Percentiles rank a stretch among this genome's conserved stretches.
Evolutionary conservation across 2,113 vertebrate species (phyloP).

Genomic region (Nesoenas mayeri): DNA sequence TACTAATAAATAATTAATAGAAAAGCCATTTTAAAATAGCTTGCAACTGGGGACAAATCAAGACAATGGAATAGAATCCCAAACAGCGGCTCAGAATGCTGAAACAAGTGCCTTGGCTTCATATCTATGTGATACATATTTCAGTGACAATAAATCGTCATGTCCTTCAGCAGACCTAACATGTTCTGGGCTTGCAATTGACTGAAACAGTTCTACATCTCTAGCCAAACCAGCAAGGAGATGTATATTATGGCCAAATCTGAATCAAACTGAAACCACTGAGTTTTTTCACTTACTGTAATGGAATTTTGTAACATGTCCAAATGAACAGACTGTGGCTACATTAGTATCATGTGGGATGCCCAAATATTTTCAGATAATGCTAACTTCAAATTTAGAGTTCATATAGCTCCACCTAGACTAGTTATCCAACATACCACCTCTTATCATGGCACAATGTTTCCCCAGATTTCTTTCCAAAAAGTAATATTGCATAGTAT

Average conservation of each 20-base stretch:
- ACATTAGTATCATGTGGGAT: neutral
- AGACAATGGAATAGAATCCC: neutral
- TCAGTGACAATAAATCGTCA: neutral
- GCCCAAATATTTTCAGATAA: neutral
- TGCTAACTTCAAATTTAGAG: neutral
- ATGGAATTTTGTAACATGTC: neutral
- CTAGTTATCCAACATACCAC: neutral
- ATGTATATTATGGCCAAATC: neutral
- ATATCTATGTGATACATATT: neutral
- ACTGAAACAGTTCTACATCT: neutral
- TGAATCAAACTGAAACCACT: neutral
- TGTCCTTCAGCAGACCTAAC: neutral
- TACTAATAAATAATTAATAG: neutral
- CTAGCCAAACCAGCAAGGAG: neutral
- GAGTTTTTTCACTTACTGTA: neutral
- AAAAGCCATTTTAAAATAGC: neutral
- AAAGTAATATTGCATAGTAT: neutral
- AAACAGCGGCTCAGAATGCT: neutral
- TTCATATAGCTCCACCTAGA: neutral
- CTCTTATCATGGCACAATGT: neutral
- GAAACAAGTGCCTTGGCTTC: neutral
- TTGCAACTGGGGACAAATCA: neutral
- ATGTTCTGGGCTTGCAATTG: neutral
- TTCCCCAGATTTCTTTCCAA: neutral
- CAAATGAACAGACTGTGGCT: neutral